Conservation (phyloP, 1,140 invertebrate genomes). For the Scaptomyza montana region DNA sequence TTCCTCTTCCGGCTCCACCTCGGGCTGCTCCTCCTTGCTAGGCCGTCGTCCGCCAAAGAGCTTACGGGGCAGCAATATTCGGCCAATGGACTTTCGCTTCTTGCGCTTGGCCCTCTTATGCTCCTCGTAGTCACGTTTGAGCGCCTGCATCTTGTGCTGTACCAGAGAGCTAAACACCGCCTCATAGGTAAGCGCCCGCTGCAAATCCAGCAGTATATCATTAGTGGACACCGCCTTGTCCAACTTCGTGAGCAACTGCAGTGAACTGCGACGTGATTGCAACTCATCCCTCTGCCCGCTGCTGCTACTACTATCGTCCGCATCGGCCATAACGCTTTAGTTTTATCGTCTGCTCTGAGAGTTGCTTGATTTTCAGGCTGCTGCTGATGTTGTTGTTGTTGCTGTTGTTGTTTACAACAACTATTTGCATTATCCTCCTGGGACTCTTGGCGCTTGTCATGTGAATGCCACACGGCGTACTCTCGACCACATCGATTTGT, state of each 20-base stretch:
- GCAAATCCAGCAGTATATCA: conserved; percentile 71
- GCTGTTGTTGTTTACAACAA: conserved; percentile 31
- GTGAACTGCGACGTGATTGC: conserved; percentile 36
- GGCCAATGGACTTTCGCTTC: conserved; percentile 74
- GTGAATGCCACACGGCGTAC: conserved; percentile 25
- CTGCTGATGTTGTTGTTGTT: conserved; percentile 42
- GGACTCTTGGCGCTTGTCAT: conserved; percentile 35
- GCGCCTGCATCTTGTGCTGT: conserved; percentile 81
- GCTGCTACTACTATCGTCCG: conserved; percentile 68
- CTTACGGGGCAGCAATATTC: conserved; percentile 67
- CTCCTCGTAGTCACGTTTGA: conserved; percentile 82
- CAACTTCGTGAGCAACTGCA: conserved; percentile 68
- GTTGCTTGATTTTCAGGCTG: conserved; percentile 22
- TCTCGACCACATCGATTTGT: conserved; percentile 21
- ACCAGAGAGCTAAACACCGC: conserved; percentile 75
- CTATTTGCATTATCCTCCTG: conserved; percentile 65
- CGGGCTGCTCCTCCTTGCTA: conserved; percentile 52
- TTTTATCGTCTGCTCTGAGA: conserved; percentile 33
- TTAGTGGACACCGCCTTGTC: conserved; percentile 83
- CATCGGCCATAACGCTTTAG: conserved; percentile 58
- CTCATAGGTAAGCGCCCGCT: conserved; percentile 77
- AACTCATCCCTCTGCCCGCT: conserved; percentile 1
- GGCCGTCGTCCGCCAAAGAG: conserved; percentile 60
- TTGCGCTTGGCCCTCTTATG: conserved; percentile 73
- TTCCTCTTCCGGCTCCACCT: conserved; percentile 10